Conservation (phyloP, 2,797 vertebrate genomes). For the Masticophis lateralis region DNA sequence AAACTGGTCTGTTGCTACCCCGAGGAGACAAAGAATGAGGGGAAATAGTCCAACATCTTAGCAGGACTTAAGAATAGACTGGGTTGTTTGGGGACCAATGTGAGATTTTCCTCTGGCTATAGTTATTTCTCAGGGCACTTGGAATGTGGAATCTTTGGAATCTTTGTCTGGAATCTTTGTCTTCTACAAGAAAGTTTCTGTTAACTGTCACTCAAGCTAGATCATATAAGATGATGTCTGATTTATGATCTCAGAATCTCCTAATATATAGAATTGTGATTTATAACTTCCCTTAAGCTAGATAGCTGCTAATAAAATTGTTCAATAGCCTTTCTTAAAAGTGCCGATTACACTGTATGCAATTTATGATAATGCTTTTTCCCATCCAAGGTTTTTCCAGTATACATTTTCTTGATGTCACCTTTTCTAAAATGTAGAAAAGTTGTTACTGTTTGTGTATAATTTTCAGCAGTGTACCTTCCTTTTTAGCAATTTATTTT, state of each 20-base stretch:
- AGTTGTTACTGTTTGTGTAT: background rate
- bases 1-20: background rate
- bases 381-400: background rate
- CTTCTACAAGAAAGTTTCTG: background rate
- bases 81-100: background rate
- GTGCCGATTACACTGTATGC: background rate
- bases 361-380: background rate
- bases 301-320: background rate
- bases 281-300: background rate
- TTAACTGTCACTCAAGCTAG: background rate
- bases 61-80: background rate
- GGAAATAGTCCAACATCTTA: background rate
- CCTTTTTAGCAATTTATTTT: background rate
- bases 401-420: background rate
- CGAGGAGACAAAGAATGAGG: background rate
- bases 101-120: background rate
- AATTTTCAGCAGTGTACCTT: background rate
- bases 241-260: background rate
- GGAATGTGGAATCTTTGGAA: background rate
- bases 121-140: background rate
- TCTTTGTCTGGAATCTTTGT: background rate
- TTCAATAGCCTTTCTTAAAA: background rate
- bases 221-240: background rate
- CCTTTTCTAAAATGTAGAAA: background rate
- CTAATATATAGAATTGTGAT: background rate